Evolutionary conservation across 2,888 invertebrate genomes (phyloP).

Genomic region (Ormyrus thymus): DNA sequence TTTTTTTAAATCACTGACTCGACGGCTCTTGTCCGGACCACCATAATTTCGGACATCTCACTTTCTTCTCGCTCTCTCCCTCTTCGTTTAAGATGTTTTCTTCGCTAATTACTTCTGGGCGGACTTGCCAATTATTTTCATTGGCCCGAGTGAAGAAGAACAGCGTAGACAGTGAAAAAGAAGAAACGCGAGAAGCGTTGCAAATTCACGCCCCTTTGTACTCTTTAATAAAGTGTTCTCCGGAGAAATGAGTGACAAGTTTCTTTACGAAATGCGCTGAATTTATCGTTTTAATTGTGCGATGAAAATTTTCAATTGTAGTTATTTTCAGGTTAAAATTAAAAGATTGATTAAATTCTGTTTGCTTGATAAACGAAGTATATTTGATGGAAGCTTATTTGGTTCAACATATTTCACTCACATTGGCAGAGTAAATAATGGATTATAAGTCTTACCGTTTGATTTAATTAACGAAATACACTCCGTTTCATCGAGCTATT

Average conservation of each 20-base stretch:
- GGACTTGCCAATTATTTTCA: slow-evolving; percentile 37
- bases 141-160: not conserved
- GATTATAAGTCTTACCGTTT: too few relatives aligned
- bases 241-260: slow-evolving; percentile 27
- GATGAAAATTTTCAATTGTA: too few relatives aligned
- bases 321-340: too few relatives aligned
- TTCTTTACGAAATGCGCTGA: not conserved
- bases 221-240: slow-evolving; percentile 20
- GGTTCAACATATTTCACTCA: too few relatives aligned
- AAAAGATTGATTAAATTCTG: too few relatives aligned
- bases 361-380: too few relatives aligned
- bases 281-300: too few relatives aligned
- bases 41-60: not conserved
- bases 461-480: too few relatives aligned
- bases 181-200: not conserved
- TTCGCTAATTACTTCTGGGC: slow-evolving; percentile 31
- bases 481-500: too few relatives aligned
- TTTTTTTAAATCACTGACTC: too few relatives aligned
- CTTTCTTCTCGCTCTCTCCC: not conserved
- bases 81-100: slow-evolving; percentile 6
- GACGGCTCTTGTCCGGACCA: not conserved
- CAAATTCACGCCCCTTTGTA: slow-evolving; percentile 5
- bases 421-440: too few relatives aligned
- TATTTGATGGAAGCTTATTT: too few relatives aligned
- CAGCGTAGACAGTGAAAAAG: not conserved